phyloP scores from a whole-genome alignment of 2,797 vertebrate genomes.

The Stomatorhinus walkeri region DNA sequence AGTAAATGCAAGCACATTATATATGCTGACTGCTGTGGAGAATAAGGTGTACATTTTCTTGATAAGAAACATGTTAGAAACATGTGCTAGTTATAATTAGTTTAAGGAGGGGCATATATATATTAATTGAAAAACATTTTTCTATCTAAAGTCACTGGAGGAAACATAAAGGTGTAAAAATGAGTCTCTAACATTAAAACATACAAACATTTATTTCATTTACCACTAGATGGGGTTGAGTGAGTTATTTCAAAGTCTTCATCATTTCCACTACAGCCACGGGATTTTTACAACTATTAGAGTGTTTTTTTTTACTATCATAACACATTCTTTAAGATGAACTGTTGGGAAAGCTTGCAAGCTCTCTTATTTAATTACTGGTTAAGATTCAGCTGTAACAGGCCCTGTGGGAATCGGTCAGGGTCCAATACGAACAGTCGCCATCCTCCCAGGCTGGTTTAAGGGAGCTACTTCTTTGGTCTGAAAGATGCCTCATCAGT shows the following conservation, averaged over 20 bases:
- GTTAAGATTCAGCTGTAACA: background rate
- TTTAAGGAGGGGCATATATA: background rate
- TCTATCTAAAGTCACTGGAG: background rate
- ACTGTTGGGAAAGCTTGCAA: background rate
- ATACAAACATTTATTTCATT: background rate
- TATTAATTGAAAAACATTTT: background rate
- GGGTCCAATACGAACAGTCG: background rate
- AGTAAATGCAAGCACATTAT: background rate
- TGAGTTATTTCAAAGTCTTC: background rate
- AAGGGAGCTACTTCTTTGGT: background rate
- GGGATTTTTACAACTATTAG: background rate
- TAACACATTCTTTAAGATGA: background rate
- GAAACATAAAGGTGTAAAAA: background rate
- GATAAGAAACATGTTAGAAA: background rate
- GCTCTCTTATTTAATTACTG: background rate
- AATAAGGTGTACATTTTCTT: background rate
- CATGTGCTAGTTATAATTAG: background rate
- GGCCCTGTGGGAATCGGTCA: background rate
- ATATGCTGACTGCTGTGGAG: background rate
- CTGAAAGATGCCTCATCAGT: background rate
- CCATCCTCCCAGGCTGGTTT: background rate
- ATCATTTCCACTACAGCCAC: background rate
- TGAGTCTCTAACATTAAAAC: background rate
- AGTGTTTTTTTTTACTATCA: background rate
- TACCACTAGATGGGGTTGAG: background rate